Base-by-base conservation (phyloP, 2,113 vertebrate species). In the Sapayoa aenigma region DNA sequence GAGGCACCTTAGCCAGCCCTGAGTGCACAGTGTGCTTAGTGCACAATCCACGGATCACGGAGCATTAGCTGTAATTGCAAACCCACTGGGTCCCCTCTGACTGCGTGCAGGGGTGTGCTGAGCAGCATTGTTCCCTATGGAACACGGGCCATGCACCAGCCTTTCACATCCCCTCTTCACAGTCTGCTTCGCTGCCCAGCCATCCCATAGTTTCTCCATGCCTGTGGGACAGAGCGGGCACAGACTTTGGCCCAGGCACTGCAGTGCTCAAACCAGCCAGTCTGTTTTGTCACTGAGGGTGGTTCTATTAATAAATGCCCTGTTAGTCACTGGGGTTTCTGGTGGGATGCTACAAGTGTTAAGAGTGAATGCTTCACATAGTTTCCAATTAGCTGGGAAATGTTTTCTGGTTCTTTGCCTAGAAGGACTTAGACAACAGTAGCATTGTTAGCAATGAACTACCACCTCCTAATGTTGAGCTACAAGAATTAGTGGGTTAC, bases 341-440 rank as follows among this genome's bases (percentile, higher is more conserved):
- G 85, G 39, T 74, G 79, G 92, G 76, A 53, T 80, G 75, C 42
- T 93, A 19, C 30, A 52, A 41, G 63, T 44, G 37, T 80, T 89
- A 56, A 88, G 87, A 92, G 44, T 41, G 68, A 92, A 73, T 25
- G 39, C 52, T 93, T 82, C 88, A 24, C 0, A 3, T 37, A 84
- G 35, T 52, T 86, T 75, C 95, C 95, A 96, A 56, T 96, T 95
- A 94, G 85, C 66, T 65, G 77, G 60, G 79, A 96, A 96, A 77
- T 44, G 44, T 92, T 92, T 92, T 89, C 95, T 96, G 93, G 56
- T 90, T 92, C 80, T 94, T 65, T 94, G 94, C 92, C 90, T 90
- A 78, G 66, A 72, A 91, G 28, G 79, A 65, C 37, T 84, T 33
- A 78, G 76, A 97, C 90, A 96, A 96, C 14, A 4, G 90, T 25